Base-by-base conservation (phyloP, 1,140 invertebrate genomes). In the Bemisia tabaci region DNA sequence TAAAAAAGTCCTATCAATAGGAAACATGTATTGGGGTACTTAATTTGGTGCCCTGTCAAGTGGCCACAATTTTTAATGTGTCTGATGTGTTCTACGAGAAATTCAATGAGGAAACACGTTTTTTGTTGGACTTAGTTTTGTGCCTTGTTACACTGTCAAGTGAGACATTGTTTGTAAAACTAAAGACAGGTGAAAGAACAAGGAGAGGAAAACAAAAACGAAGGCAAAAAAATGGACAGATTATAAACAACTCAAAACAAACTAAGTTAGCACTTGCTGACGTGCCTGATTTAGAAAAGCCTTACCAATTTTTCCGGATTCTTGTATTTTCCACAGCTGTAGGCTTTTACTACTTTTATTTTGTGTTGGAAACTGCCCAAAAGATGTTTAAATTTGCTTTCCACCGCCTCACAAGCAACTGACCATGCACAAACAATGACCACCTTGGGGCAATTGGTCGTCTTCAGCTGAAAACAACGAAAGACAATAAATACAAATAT, bases 391-490 rank as follows among this genome's bases (percentile, higher is more conserved):
- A 27, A 63, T 25, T 24, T 24, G 26, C 1, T 23, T 17, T 2
- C 2, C 5, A 26, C 17, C 2, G 22, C 26, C 33, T 33, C 33
- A 26, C 26, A 26, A 27, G 26, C 26, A 63, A 22, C 23, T 2
- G 62, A 63, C 25, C 33, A 63, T 12, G 62, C 1, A 33, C 62
- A 63, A 26, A 63, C 12, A 26, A 27, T 26, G 33, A 63, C 33
- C 9, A 25, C 62, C 25, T 63, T 63, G 9, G 62, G 62, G 21
- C 26, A 26, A 23, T 63, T 12, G 62, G 21, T 23, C 25, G 5
- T 1, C 23, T 1, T 24, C 22, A 63, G 2, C 62, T 63, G 62
- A 5, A 63, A 25, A n/a, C n/a, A n/a, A n/a, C n/a, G n/a, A n/a
- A n/a, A n/a, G n/a, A n/a, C n/a, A n/a, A n/a, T n/a, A n/a, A n/a